Conservation (phyloP, 2,888 invertebrate species). For the Acrocyrtus sp. region DNA sequence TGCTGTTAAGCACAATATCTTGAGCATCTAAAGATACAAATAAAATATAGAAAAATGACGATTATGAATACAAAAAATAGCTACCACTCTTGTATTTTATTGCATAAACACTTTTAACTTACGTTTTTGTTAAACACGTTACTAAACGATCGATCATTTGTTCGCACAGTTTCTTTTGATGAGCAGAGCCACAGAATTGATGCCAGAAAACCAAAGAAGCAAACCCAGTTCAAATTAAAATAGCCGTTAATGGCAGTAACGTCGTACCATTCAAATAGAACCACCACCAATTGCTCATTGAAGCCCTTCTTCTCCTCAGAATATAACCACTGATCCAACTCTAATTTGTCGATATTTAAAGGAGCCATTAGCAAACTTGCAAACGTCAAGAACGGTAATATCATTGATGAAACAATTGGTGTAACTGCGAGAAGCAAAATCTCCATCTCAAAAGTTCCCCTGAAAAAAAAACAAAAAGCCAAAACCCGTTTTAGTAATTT, state of each 20-base stretch:
- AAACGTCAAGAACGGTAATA: conserved; percentile 35
- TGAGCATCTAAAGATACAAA: conserved; percentile 29
- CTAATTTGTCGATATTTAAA: conserved; percentile 31
- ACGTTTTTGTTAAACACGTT: conserved; percentile 30
- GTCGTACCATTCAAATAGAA: conserved; percentile 39
- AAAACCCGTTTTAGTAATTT: too few relatives aligned
- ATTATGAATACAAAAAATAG: background rate
- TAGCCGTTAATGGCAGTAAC: conserved; percentile 41
- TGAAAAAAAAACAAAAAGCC: conserved; percentile 12
- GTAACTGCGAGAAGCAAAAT: conserved; percentile 14
- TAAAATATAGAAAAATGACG: background rate
- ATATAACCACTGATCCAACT: conserved; percentile 38
- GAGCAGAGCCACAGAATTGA: conserved; percentile 36
- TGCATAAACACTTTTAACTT: background rate
- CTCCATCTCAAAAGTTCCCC: conserved; percentile 31
- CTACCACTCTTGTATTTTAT: background rate
- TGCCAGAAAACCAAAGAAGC: conserved; percentile 39
- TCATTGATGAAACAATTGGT: conserved; percentile 36
- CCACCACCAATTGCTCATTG: conserved; percentile 44
- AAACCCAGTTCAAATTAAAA: conserved; percentile 35
- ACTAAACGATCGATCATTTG: conserved; percentile 18
- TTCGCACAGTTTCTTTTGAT: conserved; percentile 18
- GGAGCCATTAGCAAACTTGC: conserved; percentile 34
- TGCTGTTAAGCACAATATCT: conserved; percentile 32
- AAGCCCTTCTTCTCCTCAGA: conserved; percentile 33